phyloP scores from a whole-genome alignment of 2,113 vertebrate genomes.

The Sapajus apella region DNA sequence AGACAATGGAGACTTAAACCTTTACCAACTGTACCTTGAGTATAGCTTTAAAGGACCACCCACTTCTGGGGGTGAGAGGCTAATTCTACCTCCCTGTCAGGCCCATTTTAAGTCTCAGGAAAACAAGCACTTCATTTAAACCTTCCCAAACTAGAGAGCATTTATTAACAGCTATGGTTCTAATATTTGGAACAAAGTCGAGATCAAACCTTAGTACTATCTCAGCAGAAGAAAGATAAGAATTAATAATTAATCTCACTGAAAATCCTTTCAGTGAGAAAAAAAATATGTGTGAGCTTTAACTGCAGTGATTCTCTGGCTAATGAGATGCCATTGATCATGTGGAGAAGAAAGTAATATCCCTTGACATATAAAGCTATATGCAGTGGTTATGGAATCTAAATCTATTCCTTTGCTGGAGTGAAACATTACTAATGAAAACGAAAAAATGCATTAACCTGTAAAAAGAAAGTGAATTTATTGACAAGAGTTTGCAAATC shows the following conservation, averaged over 20 bases:
- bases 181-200: conserved; percentile 14
- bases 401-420: conserved; percentile 66
- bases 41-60: conserved; percentile 82
- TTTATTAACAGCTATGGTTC: conserved; percentile 31
- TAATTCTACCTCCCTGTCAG: conserved; percentile 61
- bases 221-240: conserved; percentile 36
- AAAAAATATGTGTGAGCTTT: conserved; percentile 24
- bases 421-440: conserved; percentile 67
- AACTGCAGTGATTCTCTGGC: conserved; percentile 5
- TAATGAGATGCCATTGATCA: conserved; percentile 69
- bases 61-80: conserved; percentile 75
- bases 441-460: conserved; percentile 71
- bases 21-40: conserved; percentile 54
- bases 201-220: not conserved
- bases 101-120: conserved; percentile 73
- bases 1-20: conserved; percentile 40
- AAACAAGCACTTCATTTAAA: conserved; percentile 65
- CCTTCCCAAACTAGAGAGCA: conserved; percentile 13
- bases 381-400: conserved; percentile 49
- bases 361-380: conserved; percentile 67
- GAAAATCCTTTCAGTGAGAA: conserved; percentile 8
- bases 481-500: conserved; percentile 80
- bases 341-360: conserved; percentile 66
- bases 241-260: conserved; percentile 5
- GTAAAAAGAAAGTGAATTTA: conserved; percentile 75